A percentile compares a stretch with the other conserved stretches of the same genome.
Conservation (phyloP, 2,888 invertebrate species). For the Megamerina dolium region DNA sequence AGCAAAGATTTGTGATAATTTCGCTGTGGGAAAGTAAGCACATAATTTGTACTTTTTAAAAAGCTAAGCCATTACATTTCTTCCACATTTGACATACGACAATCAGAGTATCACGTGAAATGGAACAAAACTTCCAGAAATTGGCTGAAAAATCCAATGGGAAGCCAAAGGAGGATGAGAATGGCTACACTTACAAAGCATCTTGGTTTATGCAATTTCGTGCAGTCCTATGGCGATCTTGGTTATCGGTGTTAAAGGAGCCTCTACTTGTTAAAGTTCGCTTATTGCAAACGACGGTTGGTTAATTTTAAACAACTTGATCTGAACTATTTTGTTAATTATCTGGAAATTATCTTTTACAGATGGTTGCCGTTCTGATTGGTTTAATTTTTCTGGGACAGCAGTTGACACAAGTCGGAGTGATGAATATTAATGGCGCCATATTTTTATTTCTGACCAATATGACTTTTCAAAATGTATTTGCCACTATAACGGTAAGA, state of each 20-base stretch:
- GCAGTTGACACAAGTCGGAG: conserved; percentile 74
- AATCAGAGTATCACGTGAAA: conserved; percentile 39
- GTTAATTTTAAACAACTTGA: conserved; percentile 36
- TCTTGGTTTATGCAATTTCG: conserved; percentile 83
- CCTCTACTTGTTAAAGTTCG: conserved; percentile 86
- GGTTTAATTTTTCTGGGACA: conserved; percentile 85
- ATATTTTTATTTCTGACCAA: conserved; percentile 85
- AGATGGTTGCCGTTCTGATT: conserved; percentile 84
- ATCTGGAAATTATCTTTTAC: conserved; percentile 21
- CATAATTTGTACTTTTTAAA: background rate
- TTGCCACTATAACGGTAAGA: conserved; percentile 86
- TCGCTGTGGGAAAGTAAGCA: conserved; percentile 48
- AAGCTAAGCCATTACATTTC: background rate
- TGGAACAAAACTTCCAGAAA: conserved; percentile 38
- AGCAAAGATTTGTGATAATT: conserved; percentile 72
- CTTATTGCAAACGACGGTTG: conserved; percentile 80
- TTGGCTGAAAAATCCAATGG: conserved; percentile 30
- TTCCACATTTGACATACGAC: too few relatives aligned
- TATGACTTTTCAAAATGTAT: conserved; percentile 93
- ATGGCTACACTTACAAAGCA: conserved; percentile 51
- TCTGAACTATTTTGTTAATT: background rate
- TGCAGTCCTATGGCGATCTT: conserved; percentile 85
- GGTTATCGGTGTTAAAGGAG: conserved; percentile 82
- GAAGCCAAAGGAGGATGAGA: conserved; percentile 55
- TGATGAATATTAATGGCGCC: conserved; percentile 91